Evolutionary conservation across 2,888 invertebrate genomes (phyloP), one percentile per base, ranked within the genome.

Genomic region (Drosophila incognita): DNA sequence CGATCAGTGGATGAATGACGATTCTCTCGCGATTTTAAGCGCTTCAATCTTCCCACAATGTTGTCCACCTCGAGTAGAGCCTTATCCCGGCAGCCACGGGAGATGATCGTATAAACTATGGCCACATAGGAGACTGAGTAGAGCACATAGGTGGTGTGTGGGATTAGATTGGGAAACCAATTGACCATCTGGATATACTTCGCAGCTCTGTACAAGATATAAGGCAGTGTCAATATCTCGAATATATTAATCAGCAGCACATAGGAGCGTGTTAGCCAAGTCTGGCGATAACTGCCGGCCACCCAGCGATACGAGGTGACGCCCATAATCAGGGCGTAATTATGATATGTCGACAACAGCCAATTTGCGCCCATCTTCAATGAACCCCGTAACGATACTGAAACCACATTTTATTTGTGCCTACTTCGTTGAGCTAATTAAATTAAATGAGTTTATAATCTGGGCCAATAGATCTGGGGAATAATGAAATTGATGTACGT

Each of bases 271-370:
- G 72, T 69, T 15, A 61, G 15, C 53, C 68, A 51, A 0, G 66
- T 69, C 51, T 72, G 68, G 4, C 29, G 46, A 5, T 54, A 60
- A 1, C n/a, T 53, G 2, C 59, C 68, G 1, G 27, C 36, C 8
- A 31, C 36, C 24, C n/a, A 18, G 2, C 51, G 6, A 24, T 70
- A 56, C 10, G 83, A 81, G 21, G 87, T 81, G 8, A 86, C 67
- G 7, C 87, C 83, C 4, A 83, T 31, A 2, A 21, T 1, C n/a
- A 88, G 13, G 1, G 73, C 64, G 57, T 76, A 88, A 13, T 10
- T 38, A 11, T 66, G 48, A 31, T 52, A 77, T 38, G 46, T 58
- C 10, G 42, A 49, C 15, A 77, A 21, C 0, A 79, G 24, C 29
- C 64, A 40, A 10, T 48, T 33, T 27, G 21, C 48, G 33, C 21